phyloP scores from a whole-genome alignment of 2,113 vertebrate species.

The Triplophysa tibetana region DNA sequence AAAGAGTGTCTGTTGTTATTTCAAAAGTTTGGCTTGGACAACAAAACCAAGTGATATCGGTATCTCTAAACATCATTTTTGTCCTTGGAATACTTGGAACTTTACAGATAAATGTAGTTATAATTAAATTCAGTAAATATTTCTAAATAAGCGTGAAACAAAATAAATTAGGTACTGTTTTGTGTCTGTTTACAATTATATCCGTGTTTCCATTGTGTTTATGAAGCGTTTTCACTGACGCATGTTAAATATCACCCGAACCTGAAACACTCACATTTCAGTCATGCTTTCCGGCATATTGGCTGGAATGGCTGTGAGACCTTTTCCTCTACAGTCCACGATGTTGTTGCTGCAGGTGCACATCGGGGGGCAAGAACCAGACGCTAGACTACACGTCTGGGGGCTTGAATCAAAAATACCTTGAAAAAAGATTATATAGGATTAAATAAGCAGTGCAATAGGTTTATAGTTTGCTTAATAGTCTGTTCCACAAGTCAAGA shows the following conservation, averaged over 20 bases:
- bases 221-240: neutral
- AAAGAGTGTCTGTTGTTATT: slow-evolving; percentile 12
- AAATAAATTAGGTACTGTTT: no score
- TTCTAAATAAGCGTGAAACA: no score
- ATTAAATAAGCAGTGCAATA: neutral
- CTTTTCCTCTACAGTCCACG: slow-evolving; percentile 95
- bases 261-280: slow-evolving; percentile 86
- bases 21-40: neutral
- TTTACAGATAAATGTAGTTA: no score
- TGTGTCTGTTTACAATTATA: no score
- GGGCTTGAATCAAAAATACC: slow-evolving; percentile 80
- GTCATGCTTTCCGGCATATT: slow-evolving; percentile 96
- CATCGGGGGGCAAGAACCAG: slow-evolving; percentile 92
- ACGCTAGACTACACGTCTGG: slow-evolving; percentile 85
- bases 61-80: no score
- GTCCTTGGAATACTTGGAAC: no score
- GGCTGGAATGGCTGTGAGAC: slow-evolving; percentile 91
- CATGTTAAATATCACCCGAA: slow-evolving; percentile 67
- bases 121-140: no score
- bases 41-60: neutral
- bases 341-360: slow-evolving; percentile 95
- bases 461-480: neutral
- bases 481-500: neutral
- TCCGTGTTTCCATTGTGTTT: no score
- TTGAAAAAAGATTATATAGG: slow-evolving; percentile 56